Evolutionary conservation across 2,888 invertebrate genomes (phyloP).

Genomic region (Calameuta filiformis): DNA sequence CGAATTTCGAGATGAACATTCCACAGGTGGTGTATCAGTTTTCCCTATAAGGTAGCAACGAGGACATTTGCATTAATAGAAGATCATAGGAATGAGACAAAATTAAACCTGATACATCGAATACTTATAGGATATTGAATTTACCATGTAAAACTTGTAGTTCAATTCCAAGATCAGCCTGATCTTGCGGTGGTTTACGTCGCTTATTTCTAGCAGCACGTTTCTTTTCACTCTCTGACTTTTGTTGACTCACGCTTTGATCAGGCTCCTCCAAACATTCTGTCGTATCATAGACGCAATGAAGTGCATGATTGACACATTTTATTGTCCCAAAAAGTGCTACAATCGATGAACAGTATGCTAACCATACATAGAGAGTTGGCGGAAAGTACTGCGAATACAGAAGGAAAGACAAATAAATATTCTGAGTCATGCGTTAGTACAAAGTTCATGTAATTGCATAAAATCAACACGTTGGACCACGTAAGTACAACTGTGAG

Average conservation of each 20-base stretch:
- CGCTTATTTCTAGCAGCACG: conserved; percentile 56
- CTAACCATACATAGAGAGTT: conserved; percentile 83
- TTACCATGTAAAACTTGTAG: conserved; percentile 61
- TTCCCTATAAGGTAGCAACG: conserved; percentile 43
- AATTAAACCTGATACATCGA: not conserved
- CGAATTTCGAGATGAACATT: conserved; percentile 69
- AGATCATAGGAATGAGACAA: not conserved
- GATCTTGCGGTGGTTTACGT: conserved; percentile 64
- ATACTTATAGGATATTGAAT: not conserved
- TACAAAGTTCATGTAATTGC: not conserved
- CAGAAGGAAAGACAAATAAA: conserved; percentile 16
- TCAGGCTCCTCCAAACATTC: conserved; percentile 79
- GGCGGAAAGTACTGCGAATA: conserved; percentile 86
- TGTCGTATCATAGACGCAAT: conserved; percentile 94
- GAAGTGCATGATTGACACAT: conserved; percentile 87
- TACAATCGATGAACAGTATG: conserved; percentile 86
- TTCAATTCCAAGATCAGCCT: conserved; percentile 59
- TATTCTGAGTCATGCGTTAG: not conserved
- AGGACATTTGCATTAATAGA: not conserved
- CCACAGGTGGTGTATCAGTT: conserved; percentile 68
- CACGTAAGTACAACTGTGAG: not conserved
- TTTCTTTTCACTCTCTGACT: conserved; percentile 67
- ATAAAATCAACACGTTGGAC: not conserved
- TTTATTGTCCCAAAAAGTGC: conserved; percentile 86
- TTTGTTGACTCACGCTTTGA: conserved; percentile 69